Evolutionary conservation across 2,113 vertebrate species (phyloP).

Genomic region (Etheostoma spectabile): DNA sequence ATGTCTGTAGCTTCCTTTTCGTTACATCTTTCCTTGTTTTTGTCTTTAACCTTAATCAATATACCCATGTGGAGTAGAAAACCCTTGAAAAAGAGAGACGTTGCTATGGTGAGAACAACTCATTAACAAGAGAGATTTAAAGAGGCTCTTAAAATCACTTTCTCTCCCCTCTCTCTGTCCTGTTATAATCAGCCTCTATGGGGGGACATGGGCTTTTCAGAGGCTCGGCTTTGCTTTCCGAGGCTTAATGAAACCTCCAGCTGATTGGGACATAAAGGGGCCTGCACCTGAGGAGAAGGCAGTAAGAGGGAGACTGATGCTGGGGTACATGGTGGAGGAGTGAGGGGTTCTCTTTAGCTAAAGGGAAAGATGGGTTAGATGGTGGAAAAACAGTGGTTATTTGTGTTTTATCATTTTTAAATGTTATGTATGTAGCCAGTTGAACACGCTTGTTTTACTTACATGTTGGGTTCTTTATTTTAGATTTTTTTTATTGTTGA

Average conservation of each 20-base stretch:
- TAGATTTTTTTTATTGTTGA: background rate
- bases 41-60: conserved; percentile 46
- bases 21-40: conserved; percentile 7
- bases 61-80: conserved; percentile 36
- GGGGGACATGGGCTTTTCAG: conserved; percentile 67
- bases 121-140: conserved; percentile 72
- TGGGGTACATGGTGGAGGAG: conserved; percentile 1
- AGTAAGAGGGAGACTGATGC: background rate
- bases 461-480: background rate
- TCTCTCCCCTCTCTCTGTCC: conserved; percentile 35
- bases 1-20: background rate
- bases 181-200: conserved; percentile 70
- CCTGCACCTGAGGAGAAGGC: conserved; percentile 33
- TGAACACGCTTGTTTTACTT: background rate
- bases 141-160: conserved; percentile 76
- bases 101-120: conserved; percentile 75
- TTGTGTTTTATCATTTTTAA: background rate
- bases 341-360: background rate
- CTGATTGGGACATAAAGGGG: conserved; percentile 66
- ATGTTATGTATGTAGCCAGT: background rate
- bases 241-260: conserved; percentile 74
- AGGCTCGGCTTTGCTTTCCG: conserved; percentile 57
- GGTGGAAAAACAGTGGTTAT: background rate
- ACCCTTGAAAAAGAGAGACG: conserved; percentile 35
- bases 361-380: background rate